Evolutionary conservation across 2,113 vertebrate species (phyloP).

Genomic region (Chamaea fasciata): DNA sequence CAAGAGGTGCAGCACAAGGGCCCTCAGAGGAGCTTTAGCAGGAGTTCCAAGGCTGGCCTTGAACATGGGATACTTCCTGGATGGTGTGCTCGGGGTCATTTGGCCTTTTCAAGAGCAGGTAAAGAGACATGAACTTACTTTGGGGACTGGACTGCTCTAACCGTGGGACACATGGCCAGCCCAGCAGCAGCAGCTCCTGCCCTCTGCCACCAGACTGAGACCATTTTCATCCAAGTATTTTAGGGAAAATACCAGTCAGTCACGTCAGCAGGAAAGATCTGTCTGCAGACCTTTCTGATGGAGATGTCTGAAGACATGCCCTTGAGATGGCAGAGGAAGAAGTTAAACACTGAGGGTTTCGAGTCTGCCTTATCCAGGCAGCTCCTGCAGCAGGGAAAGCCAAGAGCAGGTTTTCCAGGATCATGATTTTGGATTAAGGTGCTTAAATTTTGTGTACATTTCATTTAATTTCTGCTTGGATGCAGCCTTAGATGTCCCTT

Average conservation of each 20-base stretch:
- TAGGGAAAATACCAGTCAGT: background rate
- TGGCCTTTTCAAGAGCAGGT: background rate
- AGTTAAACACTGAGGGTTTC: background rate
- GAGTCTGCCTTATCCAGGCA: background rate
- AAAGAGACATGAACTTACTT: background rate
- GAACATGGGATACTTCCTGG: background rate
- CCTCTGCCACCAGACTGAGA: background rate
- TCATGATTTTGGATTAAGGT: background rate
- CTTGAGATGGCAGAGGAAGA: background rate
- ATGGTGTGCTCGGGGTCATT: accelerated
- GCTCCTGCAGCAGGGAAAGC: background rate
- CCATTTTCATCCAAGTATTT: background rate
- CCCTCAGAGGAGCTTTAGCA: background rate
- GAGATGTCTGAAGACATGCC: background rate
- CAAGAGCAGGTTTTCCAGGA: background rate
- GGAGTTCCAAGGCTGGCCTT: background rate
- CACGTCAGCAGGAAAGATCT: background rate
- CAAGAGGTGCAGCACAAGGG: background rate
- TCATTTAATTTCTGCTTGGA: background rate
- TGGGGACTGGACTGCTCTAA: background rate
- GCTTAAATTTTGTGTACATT: background rate
- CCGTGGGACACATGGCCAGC: background rate
- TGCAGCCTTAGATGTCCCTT: background rate
- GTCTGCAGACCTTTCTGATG: background rate
- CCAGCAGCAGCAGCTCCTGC: background rate